Base-by-base conservation (phyloP, 1,140 invertebrate genomes). In the Pantala flavescens region DNA sequence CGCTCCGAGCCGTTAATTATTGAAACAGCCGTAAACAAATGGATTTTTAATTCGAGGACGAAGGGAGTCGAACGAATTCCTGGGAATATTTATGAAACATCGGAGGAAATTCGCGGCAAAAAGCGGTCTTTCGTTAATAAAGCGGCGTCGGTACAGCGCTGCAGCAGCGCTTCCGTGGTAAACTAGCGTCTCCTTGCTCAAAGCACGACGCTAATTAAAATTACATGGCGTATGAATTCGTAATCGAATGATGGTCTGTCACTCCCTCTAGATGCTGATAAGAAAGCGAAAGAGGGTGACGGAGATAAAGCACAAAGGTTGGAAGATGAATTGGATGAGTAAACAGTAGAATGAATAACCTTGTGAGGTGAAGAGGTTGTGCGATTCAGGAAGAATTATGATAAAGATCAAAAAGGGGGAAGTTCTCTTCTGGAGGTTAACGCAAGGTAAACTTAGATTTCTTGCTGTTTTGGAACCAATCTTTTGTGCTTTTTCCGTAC, bases 201-300 rank as follows among this genome's bases (percentile, higher is more conserved):
- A 3, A 63, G 49, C 49, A 63, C 49, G 49, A 21, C 49, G 49
- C n/a, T 63, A 63, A 63, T 63, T 63, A 63, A 63, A 63, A 63
- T 63, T 63, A 63, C 49, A 63, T 63, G 49, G 49, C 49, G 49
- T 21, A 63, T 63, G 49, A 63, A 63, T 63, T 63, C 49, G 49
- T 63, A 63, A 63, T 63, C 12, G 49, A 21, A 63, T 63, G 49
- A 21, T 63, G 49, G 49, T 19, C 49, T 63, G 12, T 3, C 49
- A 63, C 49, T 1, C 49, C 14, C 49, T 16, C 49, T 21, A 36
- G 28, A 36, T 36, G 9, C 28, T 36, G 28, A 36, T 36, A 36
- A 36, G 28, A 5, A 9, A 5, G 28, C 28, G 28, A 36, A 5
- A 9, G 28, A 9, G 28, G 28, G 28, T 5, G 28, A 36, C 28